Base-by-base conservation (phyloP, 1,140 invertebrate species). In the Archivesica marissinica region DNA sequence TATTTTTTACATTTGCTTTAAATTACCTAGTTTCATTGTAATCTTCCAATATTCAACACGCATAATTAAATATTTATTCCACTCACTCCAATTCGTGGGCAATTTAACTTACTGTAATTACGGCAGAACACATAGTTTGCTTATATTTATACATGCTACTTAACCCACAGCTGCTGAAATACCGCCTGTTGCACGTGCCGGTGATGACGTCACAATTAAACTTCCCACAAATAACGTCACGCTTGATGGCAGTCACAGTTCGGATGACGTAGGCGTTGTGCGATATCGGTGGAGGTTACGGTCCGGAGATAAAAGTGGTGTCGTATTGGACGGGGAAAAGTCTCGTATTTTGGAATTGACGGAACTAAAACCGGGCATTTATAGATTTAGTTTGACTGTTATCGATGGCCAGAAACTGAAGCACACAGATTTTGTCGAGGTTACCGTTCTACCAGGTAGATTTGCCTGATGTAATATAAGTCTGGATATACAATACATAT, bases 171-270 rank as follows among this genome's bases (percentile, higher is more conserved):
- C 77, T 30, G 59, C 39, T n/a, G 66, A 81, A 15, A 38, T 54
- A 23, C 79, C 79, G 1, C 79, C 79, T 7, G 64, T 68, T n/a
- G 79, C 79, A 52, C 44, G 41, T 33, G 79, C 79, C 23, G 79
- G 79, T 39, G 79, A 70, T 30, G 64, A 81, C 50, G 50, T 81
- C 47, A 68, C 38, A 17, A 54, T 81, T 17, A 50, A 35, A 35
- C 38, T 81, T 44, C 79, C 79, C 25, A 28, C 30, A 28, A 72
- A 81, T 72, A 23, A 33, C 20, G 79, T 81, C 28, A 81, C 64
- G 25, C 52, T 81, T n/a, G 35, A 81, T 35, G 79, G 79, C 38
- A 72, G 79, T 41, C n/a, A 25, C 15, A 81, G 79, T 38, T 54
- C 64, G 0, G 79, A 81, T 72, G 79, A 81, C 47, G 23, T 54